phyloP scores from a whole-genome alignment of 2,797 vertebrate genomes.

The Galagoides demidoff region DNA sequence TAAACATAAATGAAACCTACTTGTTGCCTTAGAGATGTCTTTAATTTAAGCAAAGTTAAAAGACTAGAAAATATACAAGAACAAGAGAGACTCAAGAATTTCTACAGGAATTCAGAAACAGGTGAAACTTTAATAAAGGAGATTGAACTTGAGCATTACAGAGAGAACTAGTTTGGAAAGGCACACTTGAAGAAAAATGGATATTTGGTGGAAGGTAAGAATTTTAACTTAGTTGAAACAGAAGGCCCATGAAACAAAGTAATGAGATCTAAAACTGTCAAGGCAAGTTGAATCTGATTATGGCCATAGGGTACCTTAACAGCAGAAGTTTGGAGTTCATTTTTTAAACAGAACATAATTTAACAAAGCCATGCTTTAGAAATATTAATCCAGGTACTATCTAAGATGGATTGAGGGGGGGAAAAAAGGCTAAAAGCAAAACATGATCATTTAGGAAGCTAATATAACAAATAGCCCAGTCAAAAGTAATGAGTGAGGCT shows the following conservation, averaged over 20 bases:
- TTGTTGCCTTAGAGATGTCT: constrained; percentile 34
- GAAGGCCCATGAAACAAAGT: not conserved
- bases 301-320: not conserved
- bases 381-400: constrained; percentile 1
- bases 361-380: constrained; percentile 2
- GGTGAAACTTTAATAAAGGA: not conserved
- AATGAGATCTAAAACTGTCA: constrained; percentile 6
- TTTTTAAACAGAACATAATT: constrained; percentile 19
- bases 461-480: not conserved
- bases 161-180: constrained; percentile 19
- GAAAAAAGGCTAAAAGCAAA: constrained; percentile 25
- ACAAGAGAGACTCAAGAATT: not conserved
- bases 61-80: not conserved
- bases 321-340: not conserved
- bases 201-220: not conserved
- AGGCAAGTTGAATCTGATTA: not conserved
- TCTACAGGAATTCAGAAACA: constrained; percentile 33
- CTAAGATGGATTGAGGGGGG: not conserved
- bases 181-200: not conserved
- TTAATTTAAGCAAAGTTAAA: constrained; percentile 49
- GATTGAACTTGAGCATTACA: constrained; percentile 16
- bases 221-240: not conserved
- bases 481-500: not conserved
- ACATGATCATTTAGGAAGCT: constrained; percentile 11
- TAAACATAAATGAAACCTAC: constrained; percentile 32